Percentiles rank a stretch among this genome's conserved stretches.
Evolutionary conservation across 1,140 invertebrate genomes (phyloP).

Genomic region (Zaprionus lachaisei): DNA sequence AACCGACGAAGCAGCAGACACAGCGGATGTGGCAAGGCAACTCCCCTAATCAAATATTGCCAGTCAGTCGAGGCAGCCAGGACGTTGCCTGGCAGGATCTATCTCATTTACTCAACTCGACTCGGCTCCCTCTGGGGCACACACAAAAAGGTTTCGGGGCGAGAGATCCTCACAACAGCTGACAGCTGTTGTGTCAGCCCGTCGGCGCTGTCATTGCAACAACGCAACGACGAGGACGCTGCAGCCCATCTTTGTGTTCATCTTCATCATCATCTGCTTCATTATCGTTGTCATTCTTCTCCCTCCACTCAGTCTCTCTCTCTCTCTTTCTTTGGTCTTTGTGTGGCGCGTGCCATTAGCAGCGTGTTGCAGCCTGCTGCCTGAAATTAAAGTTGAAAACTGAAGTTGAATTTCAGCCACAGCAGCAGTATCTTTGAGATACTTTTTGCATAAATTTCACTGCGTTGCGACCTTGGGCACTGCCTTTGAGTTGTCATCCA

Average conservation of each 20-base stretch:
- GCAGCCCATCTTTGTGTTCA: not conserved
- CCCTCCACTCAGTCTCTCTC: not conserved
- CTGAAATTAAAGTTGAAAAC: slow-evolving; percentile 38
- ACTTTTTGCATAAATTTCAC: not conserved
- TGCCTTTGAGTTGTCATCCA: not conserved
- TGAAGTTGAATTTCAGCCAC: slow-evolving; percentile 25
- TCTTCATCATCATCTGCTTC: slow-evolving; percentile 17
- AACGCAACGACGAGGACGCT: slow-evolving; percentile 1
- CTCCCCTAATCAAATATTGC: slow-evolving; percentile 77
- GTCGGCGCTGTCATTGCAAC: slow-evolving; percentile 65
- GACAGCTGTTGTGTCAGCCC: slow-evolving; percentile 71
- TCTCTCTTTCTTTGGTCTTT: slow-evolving; percentile 8
- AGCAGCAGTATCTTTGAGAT: slow-evolving; percentile 45
- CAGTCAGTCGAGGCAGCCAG: slow-evolving; percentile 17
- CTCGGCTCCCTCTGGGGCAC: slow-evolving; percentile 24
- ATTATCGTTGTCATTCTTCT: slow-evolving; percentile 1
- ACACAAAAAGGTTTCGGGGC: slow-evolving; percentile 31
- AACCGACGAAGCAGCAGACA: not conserved
- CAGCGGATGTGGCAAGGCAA: slow-evolving; percentile 69
- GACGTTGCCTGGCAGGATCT: slow-evolving; percentile 50
- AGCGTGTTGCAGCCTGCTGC: slow-evolving; percentile 13
- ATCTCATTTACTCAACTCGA: slow-evolving; percentile 36
- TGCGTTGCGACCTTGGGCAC: not conserved
- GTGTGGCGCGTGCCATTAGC: slow-evolving; percentile 2
- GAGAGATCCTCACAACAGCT: slow-evolving; percentile 67